phyloP scores from a whole-genome alignment of 2,113 vertebrate species.

The Scartelaos histophorus region DNA sequence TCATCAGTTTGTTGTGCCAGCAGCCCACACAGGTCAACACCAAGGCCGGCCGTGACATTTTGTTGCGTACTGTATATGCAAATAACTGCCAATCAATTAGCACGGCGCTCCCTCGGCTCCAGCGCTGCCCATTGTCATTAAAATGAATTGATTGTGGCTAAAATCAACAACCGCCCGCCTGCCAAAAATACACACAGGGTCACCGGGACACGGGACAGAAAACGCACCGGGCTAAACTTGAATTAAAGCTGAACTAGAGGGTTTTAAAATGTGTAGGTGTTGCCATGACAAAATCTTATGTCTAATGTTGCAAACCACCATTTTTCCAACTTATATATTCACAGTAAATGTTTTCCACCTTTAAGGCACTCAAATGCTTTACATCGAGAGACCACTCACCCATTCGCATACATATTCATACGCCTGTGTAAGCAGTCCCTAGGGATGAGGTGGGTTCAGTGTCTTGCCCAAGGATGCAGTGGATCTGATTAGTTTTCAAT shows the following conservation, averaged over 20 bases:
- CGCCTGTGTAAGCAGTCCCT: too few relatives aligned
- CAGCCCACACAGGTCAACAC: slow-evolving; percentile 75
- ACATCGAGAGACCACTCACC: too few relatives aligned
- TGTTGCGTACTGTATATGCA: slow-evolving; percentile 81
- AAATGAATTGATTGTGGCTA: slow-evolving; percentile 77
- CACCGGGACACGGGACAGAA: slow-evolving; percentile 48
- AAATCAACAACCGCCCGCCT: slow-evolving; percentile 67
- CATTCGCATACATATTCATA: too few relatives aligned
- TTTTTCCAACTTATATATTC: too few relatives aligned
- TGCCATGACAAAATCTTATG: not conserved
- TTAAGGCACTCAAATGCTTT: too few relatives aligned
- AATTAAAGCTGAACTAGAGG: slow-evolving; percentile 17
- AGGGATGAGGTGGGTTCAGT: too few relatives aligned
- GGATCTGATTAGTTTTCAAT: too few relatives aligned
- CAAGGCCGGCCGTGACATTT: slow-evolving; percentile 78
- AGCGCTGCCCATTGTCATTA: slow-evolving; percentile 73
- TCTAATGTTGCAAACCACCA: not conserved
- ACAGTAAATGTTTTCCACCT: too few relatives aligned
- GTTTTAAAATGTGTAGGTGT: not conserved
- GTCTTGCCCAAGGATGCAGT: too few relatives aligned
- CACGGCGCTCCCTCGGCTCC: slow-evolving; percentile 33
- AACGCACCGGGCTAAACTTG: slow-evolving; percentile 9
- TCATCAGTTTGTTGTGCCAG: slow-evolving; percentile 81
- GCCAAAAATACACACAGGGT: slow-evolving; percentile 60
- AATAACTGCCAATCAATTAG: slow-evolving; percentile 83